Evolutionary conservation across 2,113 vertebrate genomes (phyloP), one percentile per base, ranked within the genome.

Genomic region (Cariama cristata): DNA sequence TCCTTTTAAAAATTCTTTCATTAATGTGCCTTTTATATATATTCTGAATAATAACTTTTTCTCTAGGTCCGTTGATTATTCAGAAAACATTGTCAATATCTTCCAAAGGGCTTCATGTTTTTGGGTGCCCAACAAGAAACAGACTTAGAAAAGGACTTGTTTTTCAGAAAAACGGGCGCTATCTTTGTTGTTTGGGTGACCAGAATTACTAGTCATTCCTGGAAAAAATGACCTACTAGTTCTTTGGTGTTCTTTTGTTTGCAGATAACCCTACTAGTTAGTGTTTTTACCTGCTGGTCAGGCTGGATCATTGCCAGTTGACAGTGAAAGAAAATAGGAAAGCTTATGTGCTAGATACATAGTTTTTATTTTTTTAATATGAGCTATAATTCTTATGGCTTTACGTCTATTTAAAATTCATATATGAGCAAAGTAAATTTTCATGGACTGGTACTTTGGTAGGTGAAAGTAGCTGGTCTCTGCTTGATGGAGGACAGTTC

Each of bases 221-320:
- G 84, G 59, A 81, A 74, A 90, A 87, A 63, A 64, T 45, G 8
- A 75, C 28, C 47, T 88, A 23, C 60, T 91, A 58, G 60, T 89
- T 90, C 76, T 96, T 94, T 66, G 79, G 71, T 27, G 0, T 84
- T 94, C 33, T 83, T 88, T 67, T 95, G 20, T 83, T 92, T 96
- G 90, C 95, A 86, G 77, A 90, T 93, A 86, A 91, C 40, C 35
- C 60, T 79, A 26, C 77, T 93, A 91, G 80, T 75, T 87, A 58
- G 59, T 74, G 52, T 76, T 97, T 96, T 91, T 94, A 94, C 97
- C 97, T 98, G 98, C 97, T 97, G 98, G 98, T 87, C 97, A 92
- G 98, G 98, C 95, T 86, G 85, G 73, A 79, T 98, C 62, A 75
- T 97, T 96, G 93, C 95, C 97, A 95, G 76, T 97, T 93, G 92